Evolutionary conservation across 2,113 vertebrate species (phyloP), one percentile per base, ranked within the genome.

Genomic region (Geococcyx californianus): DNA sequence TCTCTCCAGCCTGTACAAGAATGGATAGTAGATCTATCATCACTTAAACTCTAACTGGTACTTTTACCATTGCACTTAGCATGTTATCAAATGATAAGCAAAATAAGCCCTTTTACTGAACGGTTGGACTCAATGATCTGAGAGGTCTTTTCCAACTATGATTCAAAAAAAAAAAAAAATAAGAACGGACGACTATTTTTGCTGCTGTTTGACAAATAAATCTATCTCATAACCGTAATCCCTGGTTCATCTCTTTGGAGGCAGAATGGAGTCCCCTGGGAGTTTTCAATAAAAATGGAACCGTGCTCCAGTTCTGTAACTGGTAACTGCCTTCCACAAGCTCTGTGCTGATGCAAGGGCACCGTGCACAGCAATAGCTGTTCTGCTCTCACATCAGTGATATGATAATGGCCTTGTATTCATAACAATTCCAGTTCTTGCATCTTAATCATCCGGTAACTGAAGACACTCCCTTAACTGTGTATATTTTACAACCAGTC

Each of bases 401-500:
- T n/a, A 64, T 36, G 62, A 73, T n/a, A 94, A 89, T 8, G 45
- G 54, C 54, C 18, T 28, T 82, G 15, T 38, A 54, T 55, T 62
- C 6, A 0, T 31, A 81, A 45, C 18, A 28, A 4, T 66, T 84
- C 54, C 51, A 73, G 44, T 73, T 84, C 49, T 69, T 63, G 59
- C 60, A 26, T 63, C 51, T 62, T 77, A 72, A 84, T 64, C 86
- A 84, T 25, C 74, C 54, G 33, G 38, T 26, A 33, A 87, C 62
- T 59, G 62, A 72, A 88, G 67, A 56, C 63, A 55, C 42, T 86
- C 45, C 45, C 56, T 88, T 95, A 92, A 85, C 67, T 94, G 83
- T 44, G 58, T 90, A 56, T 87, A 84, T 93, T 91, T 95, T 86
- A 87, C 60, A 92, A 76, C 63, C n/a, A 59, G 60, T 66, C 93